Evolutionary conservation across 2,113 vertebrate species (phyloP), one percentile per base, ranked within the genome.

Genomic region (Cromileptes altivelis): DNA sequence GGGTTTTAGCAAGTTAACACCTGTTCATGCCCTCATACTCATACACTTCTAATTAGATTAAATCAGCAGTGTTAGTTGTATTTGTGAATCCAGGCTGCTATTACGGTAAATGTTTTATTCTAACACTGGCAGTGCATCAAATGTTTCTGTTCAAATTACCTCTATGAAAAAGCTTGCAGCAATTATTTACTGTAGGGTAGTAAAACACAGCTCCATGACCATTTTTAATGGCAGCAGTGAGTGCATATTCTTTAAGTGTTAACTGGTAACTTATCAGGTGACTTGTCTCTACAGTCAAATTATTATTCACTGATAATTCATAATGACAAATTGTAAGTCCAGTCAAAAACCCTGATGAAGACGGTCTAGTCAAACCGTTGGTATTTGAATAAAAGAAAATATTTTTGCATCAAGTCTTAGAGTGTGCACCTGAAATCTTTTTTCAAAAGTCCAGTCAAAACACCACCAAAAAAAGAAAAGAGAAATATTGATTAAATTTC

Each of bases 11-110:
- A 75, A 77, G 67, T 78, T 81, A 85, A 87, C 94, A 94, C 94
- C 92, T 94, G 91, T 86, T 93, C 83, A 73, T 72, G 56, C 17
- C 75, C 30, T 90, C 90, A 94, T 88, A 90, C 58, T 91, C 74
- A 86, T 88, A 87, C 89, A 93, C 80, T 68, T 18, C 8, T 15
- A 57, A 67, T 30, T 74, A 50, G 37, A 53, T 42, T 19, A 81
- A 60, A 52, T 10, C 23, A 56, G 21, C 64, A 45, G 56, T n/a
- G 69, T 27, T n/a, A 71, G 25, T 9, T 79, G 17, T 19, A 47
- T 75, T n/a, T 56, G 1, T 62, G 2, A 19, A 71, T 23, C 17
- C 60, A 40, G 27, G 68, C 12, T 30, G 17, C 82, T 23, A 25
- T 75, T 11, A 14, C 12, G 2, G 3, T 53, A 7, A 8, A n/a